phyloP scores from a whole-genome alignment of 2,888 invertebrate genomes.

The Drosophila nr. medialis region DNA sequence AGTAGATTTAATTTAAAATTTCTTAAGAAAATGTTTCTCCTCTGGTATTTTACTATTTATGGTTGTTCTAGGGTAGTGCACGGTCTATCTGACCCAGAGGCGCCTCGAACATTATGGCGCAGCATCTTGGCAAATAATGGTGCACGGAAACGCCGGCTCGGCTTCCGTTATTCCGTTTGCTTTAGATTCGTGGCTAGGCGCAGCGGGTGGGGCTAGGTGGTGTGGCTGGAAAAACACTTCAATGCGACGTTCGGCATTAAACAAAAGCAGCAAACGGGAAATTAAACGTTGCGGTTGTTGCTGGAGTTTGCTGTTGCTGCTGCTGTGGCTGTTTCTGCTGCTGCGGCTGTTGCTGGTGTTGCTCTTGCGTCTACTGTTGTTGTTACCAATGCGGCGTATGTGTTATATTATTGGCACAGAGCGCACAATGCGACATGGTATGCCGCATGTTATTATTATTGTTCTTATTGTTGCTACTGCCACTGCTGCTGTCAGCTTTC shows the following conservation, averaged over 20 bases:
- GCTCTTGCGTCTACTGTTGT: not conserved
- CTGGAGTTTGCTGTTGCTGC: conserved; percentile 6
- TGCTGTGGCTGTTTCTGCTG: not conserved
- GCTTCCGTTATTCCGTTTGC: conserved; percentile 61
- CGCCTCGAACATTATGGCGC: conserved; percentile 23
- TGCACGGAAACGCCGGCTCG: conserved; percentile 66
- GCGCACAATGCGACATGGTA: conserved; percentile 42
- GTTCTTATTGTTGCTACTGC: conserved; percentile 16
- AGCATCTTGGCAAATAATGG: conserved; percentile 56
- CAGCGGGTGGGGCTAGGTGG: not conserved
- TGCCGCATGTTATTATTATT: conserved; percentile 29
- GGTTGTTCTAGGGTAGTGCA: conserved; percentile 8
- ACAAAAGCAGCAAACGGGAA: conserved; percentile 61
- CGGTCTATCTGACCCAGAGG: not conserved
- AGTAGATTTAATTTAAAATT: not conserved
- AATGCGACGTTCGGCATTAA: conserved; percentile 52
- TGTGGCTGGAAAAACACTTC: conserved; percentile 45
- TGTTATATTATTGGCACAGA: conserved; percentile 73
- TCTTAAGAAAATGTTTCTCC: not conserved
- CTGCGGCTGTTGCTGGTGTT: conserved; percentile 12
- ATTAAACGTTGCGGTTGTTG: conserved; percentile 54
- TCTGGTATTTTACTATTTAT: not conserved
- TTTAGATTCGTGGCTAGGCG: conserved; percentile 22
- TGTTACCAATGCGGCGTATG: conserved; percentile 69
- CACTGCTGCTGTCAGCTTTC: conserved; percentile 38